Evolutionary conservation across 2,797 vertebrate species (phyloP), one percentile per base, ranked within the genome.

Genomic region (Poecilia gillii): DNA sequence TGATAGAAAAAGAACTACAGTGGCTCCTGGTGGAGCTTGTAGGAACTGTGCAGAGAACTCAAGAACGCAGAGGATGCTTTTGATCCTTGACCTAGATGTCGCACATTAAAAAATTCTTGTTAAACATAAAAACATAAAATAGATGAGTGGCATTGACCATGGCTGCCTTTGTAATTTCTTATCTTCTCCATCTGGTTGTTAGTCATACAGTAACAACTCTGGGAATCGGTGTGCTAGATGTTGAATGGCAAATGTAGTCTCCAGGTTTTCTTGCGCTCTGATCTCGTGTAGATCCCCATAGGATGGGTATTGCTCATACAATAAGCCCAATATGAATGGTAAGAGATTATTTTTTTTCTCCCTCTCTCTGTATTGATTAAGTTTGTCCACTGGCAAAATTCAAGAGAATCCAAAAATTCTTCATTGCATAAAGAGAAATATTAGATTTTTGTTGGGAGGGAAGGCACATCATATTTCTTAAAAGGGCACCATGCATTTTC

Each of bases 61-160:
- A 33, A 78, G 13, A 57, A 85, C 74, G 75, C 79, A 43, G 74
- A 45, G 62, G 41, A 80, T 78, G 79, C 88, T 86, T 86, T 68
- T 83, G 91, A 94, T 87, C 88, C 87, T 87, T 94, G 93, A 95
- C 95, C 94, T 91, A 94, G 83, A 93, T 95, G 72, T 78, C 66
- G 59, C 75, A 66, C 78, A 66, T 72, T 36, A 33, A 47, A 62
- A 77, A 47, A 74, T 84, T 85, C 79, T 88, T 80, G 55, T 28
- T 71, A 28, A 45, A 45, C 11, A 45, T 3, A 16, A 25, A 28
- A 45, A 45, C 11, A 45, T 3, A 16, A 25, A 74, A 73, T 72
- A 79, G 74, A 43, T 75, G 73, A 72, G 59, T 84, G 78, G 71
- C 66, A 72, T 53, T 3, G 71, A 87, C 28, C 55, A 80, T 33